Base-by-base conservation (phyloP, 2,797 vertebrate genomes). In the Etheostoma nigrum region DNA sequence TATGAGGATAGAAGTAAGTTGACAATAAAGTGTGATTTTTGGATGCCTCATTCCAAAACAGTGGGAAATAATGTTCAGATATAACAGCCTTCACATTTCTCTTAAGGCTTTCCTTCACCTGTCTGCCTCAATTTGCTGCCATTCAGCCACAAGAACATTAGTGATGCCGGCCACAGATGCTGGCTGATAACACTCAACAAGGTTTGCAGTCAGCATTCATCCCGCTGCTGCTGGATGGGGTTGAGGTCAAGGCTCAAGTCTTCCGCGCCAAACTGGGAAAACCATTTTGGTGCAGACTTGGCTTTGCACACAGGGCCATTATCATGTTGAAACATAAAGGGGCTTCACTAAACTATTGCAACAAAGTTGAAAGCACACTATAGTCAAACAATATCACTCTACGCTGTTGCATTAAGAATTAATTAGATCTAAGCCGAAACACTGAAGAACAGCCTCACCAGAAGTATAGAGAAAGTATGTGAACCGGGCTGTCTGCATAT, bases 11-110 rank as follows among this genome's bases (percentile, higher is more conserved):
- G 4, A 27, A 42, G 4, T 42, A 36, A 51, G 23, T 64, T 55
- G 45, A 59, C 53, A 59, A 18, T 23, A 27, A 40, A 60, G 42
- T 61, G 51, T 48, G 52, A 67, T 55, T 67, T 44, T 15, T 47
- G 49, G 33, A 64, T 4, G 21, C 64, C 23, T 54, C 10, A 51
- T 69, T 62, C 16, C 23, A 27, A 49, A 63, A 65, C 15, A 33
- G 33, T 5, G 18, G 59, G 15, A 3, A 3, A 69, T 40, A 36
- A 62, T 36, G 36, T 58, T 21, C 16, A 33, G 27, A 42, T 60
- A 4, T 14, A 59, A 23, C 9, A 48, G 10, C 42, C 16, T 65
- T 10, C 13, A 25, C 25, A 45, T 25, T 27, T 48, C 42, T 45
- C 40, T 59, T 10, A 68, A 30, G 30, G 36, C 25, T 62, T 47